A percentile compares a stretch with the other conserved stretches of the same genome.
Evolutionary conservation across 2,113 vertebrate species (phyloP).

Genomic region (Osmerus eperlanus): DNA sequence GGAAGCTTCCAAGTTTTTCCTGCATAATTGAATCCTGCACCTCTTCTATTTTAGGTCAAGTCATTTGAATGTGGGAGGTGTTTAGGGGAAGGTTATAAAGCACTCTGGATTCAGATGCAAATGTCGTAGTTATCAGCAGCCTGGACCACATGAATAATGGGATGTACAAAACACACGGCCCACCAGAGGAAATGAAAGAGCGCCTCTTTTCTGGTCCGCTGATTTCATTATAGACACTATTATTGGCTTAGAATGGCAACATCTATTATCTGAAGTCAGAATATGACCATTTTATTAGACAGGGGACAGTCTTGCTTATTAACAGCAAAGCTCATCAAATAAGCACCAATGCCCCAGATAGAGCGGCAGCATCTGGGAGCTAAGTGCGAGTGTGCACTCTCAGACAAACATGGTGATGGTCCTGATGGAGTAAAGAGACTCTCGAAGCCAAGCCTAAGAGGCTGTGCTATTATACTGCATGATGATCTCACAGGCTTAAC

Average conservation of each 20-base stretch:
- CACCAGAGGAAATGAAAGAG: conserved; percentile 76
- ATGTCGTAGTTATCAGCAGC: conserved; percentile 71
- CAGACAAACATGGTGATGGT: conserved; percentile 31
- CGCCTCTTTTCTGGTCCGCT: conserved; percentile 73
- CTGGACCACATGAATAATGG: conserved; percentile 71
- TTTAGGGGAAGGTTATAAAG: conserved; percentile 59
- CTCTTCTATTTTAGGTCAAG: conserved; percentile 69
- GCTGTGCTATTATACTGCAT: no score
- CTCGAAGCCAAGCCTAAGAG: no score
- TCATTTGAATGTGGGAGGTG: conserved; percentile 58
- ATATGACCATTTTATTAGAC: conserved; percentile 62
- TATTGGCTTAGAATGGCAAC: conserved; percentile 75
- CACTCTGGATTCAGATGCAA: conserved; percentile 76
- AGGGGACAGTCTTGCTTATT: conserved; percentile 58
- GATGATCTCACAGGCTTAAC: no score
- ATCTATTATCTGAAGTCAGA: conserved; percentile 73
- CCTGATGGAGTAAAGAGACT: no score
- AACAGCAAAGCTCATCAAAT: conserved; percentile 66
- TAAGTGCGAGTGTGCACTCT: conserved; percentile 28
- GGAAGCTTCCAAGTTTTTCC: conserved; percentile 34
- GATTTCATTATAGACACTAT: conserved; percentile 80
- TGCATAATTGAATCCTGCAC: conserved; percentile 52
- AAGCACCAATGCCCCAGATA: conserved; percentile 58
- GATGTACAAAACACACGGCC: conserved; percentile 62
- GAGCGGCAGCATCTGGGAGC: conserved; percentile 39